Base-by-base conservation (phyloP, 2,888 invertebrate genomes). In the Drosophila anomalata region DNA sequence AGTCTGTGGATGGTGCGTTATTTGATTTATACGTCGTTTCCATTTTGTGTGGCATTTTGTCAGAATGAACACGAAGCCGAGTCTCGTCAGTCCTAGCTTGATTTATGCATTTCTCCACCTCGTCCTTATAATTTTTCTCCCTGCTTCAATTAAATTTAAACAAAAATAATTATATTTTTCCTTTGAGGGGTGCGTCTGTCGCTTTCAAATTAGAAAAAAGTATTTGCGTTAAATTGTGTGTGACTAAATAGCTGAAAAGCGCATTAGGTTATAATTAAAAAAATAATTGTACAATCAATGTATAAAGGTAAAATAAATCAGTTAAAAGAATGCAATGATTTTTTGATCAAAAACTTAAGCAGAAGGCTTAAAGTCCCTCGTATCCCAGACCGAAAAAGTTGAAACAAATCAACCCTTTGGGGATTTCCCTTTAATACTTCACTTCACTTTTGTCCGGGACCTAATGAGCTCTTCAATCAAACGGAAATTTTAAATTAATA, bases 211-310 rank as follows among this genome's bases (percentile, higher is more conserved):
- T 62, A 62, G 44, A 72, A 60, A 63, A 58, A 24, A 48, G 22
- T 39, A 71, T 54, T 47, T 56, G 14, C 2, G 47, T 12, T n/a
- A 47, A 22, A 71, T 76, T 69, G 63, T 51, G 44, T 65, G 56
- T 79, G 73, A 73, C 79, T 86, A 74, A 65, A 83, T 65, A 66
- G 71, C 69, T 65, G 79, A 79, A 76, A 79, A 74, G 71, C 62
- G 74, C 66, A 66, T 76, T 79, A 56, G 46, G 56, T 52, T 48
- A 22, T 56, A 69, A 69, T 70, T 70, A 44, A 50, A 70, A 48
- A 52, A 48, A 36, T 33, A 36, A 36, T 54, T 17, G 4, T 26
- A 8, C 11, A 22, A 55, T 54, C 42, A 29, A 54, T 53, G 17
- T 17, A 17, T 17, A 11, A 11, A 26, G 7, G 14, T 20, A 9